A percentile compares a stretch with the other conserved stretches of the same genome.
Conservation (phyloP, 1,140 invertebrate species). For the Tetranychus urticae region DNA sequence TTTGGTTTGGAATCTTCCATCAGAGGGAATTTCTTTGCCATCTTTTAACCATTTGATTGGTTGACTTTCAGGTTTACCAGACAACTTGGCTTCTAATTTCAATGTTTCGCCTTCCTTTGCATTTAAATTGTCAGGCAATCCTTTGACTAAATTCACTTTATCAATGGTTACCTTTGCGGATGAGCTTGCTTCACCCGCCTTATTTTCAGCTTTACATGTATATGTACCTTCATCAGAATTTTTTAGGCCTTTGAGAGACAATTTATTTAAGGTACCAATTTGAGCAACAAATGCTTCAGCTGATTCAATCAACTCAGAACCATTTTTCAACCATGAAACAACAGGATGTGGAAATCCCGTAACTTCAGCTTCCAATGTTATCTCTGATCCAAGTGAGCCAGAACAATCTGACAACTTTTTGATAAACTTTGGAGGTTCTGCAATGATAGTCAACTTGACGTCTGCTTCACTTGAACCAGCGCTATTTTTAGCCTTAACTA, state of each 20-base stretch:
- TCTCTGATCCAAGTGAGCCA: slow-evolving; percentile 28
- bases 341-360: slow-evolving; percentile 81
- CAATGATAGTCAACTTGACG: slow-evolving; percentile 8
- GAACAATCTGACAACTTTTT: slow-evolving; percentile 11
- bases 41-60: slow-evolving; percentile 47
- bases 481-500: slow-evolving; percentile 26
- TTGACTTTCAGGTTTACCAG: slow-evolving; percentile 50
- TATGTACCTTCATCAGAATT: slow-evolving; percentile 63
- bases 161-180: slow-evolving; percentile 7
- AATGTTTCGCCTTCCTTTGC: slow-evolving; percentile 51
- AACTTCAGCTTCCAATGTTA: slow-evolving; percentile 72
- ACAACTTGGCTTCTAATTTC: slow-evolving; percentile 50
- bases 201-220: slow-evolving; percentile 68
- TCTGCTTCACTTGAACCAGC: slow-evolving; percentile 24
- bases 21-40: slow-evolving; percentile 15
- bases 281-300: not conserved
- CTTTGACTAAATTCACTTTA: not conserved
- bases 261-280: not conserved
- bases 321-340: slow-evolving; percentile 56
- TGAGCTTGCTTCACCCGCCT: slow-evolving; percentile 47
- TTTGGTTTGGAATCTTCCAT: slow-evolving; percentile 33
- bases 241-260: slow-evolving; percentile 19
- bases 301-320: slow-evolving; percentile 2
- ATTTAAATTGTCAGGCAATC: slow-evolving; percentile 16
- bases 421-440: not conserved